Conservation (phyloP, 2,113 vertebrate species). For the Chloropsis cyanopogon region DNA sequence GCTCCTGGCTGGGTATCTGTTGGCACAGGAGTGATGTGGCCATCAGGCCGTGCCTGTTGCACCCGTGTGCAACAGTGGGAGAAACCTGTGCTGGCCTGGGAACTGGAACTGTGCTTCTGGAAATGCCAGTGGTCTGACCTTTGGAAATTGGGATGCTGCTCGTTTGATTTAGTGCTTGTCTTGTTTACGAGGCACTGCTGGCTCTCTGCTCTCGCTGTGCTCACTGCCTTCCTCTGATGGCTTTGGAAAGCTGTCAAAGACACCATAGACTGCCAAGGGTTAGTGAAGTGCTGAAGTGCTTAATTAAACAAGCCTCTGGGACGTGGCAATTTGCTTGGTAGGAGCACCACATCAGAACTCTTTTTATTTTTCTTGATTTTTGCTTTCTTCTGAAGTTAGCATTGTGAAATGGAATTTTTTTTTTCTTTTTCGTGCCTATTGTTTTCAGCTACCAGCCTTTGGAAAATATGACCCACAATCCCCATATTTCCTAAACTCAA, state of each 20-base stretch:
- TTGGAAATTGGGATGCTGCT: background rate
- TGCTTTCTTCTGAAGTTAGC: background rate
- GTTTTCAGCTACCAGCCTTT: background rate
- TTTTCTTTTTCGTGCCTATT: background rate
- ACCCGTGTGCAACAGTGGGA: fast-evolving
- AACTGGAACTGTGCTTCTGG: background rate
- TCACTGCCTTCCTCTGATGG: background rate
- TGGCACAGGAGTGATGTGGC: fast-evolving
- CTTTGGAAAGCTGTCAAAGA: slow-evolving; percentile 37
- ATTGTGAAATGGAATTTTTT: background rate
- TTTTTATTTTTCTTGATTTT: background rate
- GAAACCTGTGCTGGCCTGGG: background rate
- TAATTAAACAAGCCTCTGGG: slow-evolving; percentile 38
- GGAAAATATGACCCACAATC: background rate
- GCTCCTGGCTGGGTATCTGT: fast-evolving
- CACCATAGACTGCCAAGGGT: background rate
- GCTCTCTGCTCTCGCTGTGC: background rate
- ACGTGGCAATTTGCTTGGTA: background rate
- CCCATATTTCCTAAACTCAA: background rate
- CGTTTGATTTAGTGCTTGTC: background rate
- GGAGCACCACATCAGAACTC: background rate
- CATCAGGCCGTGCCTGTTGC: fast-evolving
- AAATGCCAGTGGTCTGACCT: slow-evolving; percentile 12
- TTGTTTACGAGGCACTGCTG: background rate
- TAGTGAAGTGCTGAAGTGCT: slow-evolving; percentile 3